These are phyloP conservation scores for Patella vulgata DNA, from an alignment of 1,140 invertebrate genomes.

Conservation along the genomic window DNA sequence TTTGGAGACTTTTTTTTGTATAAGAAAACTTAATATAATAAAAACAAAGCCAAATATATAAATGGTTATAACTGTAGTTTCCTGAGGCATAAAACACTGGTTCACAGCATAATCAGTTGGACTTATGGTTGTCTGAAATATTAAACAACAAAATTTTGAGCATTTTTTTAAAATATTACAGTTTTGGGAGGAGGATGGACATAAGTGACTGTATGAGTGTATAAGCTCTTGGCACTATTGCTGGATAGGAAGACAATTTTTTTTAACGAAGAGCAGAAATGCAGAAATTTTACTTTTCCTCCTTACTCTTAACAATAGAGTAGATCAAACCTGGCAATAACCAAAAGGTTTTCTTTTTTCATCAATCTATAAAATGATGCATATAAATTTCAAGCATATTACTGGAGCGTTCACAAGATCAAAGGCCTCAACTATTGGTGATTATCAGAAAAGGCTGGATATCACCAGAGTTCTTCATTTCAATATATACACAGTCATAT, in stretches of 20 bases:
- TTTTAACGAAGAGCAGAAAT: neutral
- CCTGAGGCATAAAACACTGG: conserved; percentile 81
- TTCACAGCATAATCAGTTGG: conserved; percentile 75
- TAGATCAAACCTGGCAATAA: neutral
- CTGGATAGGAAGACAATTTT: neutral
- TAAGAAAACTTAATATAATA: conserved; percentile 30
- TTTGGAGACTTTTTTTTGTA: conserved; percentile 20
- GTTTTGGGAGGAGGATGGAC: neutral
- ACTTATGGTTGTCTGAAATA: conserved; percentile 74
- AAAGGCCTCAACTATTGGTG: too few species aligned
- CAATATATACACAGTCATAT: too few species aligned
- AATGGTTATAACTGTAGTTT: conserved; percentile 72
- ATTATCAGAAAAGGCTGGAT: too few species aligned
- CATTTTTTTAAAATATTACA: neutral
- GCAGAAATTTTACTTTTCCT: neutral
- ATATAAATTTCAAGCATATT: too few species aligned
- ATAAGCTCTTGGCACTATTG: neutral
- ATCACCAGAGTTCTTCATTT: too few species aligned
- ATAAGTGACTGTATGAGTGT: neutral
- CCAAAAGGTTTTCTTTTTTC: neutral
- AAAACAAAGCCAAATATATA: conserved; percentile 57
- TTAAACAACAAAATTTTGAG: conserved; percentile 31
- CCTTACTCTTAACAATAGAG: neutral
- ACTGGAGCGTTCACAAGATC: too few species aligned
- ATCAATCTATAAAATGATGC: too few species aligned